phyloP scores from a whole-genome alignment of 2,797 vertebrate species.

The Gymnothorax javanicus region DNA sequence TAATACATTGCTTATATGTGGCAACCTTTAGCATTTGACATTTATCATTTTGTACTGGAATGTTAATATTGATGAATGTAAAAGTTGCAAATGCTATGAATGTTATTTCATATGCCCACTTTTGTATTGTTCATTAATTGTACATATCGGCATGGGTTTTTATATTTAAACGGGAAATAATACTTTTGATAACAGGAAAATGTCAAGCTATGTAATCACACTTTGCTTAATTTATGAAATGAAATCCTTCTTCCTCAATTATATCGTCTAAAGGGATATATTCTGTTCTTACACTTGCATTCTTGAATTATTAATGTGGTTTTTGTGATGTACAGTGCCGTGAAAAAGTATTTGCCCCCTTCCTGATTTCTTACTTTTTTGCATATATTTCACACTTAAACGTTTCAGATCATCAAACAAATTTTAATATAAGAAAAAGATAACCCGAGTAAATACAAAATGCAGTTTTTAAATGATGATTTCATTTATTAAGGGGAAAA shows the following conservation, averaged over 20 bases:
- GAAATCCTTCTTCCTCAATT: not conserved
- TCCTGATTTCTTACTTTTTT: too few species aligned
- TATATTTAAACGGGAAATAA: constrained; percentile 54
- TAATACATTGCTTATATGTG: constrained; percentile 33
- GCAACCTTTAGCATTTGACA: constrained; percentile 12
- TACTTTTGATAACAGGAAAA: constrained; percentile 46
- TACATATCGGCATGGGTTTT: constrained; percentile 56
- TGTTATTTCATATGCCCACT: constrained; percentile 39
- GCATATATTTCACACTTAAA: too few species aligned
- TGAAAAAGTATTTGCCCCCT: too few species aligned
- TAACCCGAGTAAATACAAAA: too few species aligned
- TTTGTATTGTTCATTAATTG: constrained; percentile 49
- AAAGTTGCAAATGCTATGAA: constrained; percentile 11
- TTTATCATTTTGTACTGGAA: not conserved
- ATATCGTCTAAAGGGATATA: not conserved
- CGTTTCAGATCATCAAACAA: too few species aligned
- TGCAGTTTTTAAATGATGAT: too few species aligned
- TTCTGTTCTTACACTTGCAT: not conserved
- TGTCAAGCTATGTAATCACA: constrained; percentile 18
- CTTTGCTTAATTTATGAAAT: constrained; percentile 20
- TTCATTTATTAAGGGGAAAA: too few species aligned
- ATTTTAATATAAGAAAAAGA: too few species aligned
- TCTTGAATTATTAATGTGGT: not conserved
- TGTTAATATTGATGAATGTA: constrained; percentile 25
- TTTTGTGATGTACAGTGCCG: too few species aligned